These are phyloP conservation scores for Zhuqinia jingwanae DNA, from an alignment of 2,888 invertebrate species.

Conservation along the genomic window DNA sequence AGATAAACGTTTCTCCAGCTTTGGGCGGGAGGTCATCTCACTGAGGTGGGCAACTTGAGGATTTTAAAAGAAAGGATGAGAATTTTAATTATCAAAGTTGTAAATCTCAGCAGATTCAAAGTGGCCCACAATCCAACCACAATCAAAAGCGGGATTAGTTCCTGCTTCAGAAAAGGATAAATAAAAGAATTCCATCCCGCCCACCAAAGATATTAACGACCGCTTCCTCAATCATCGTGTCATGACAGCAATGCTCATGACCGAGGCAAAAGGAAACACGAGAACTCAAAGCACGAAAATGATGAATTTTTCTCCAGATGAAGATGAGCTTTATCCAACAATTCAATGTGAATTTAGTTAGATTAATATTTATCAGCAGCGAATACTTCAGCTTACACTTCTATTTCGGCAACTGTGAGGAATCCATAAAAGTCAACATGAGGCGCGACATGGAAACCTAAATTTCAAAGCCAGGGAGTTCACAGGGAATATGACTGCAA, in stretches of 20 bases:
- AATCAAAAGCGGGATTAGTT: background rate
- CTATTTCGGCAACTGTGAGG: constrained; percentile 81
- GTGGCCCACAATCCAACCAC: background rate
- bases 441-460: constrained; percentile 85
- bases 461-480: constrained; percentile 85
- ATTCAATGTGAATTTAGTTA: constrained; percentile 20
- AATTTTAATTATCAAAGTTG: background rate
- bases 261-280: constrained; percentile 87
- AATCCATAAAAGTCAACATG: constrained; percentile 84
- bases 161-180: background rate
- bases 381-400: constrained; percentile 83
- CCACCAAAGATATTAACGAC: background rate
- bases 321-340: constrained; percentile 55
- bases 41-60: background rate
- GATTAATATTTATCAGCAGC: background rate
- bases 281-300: constrained; percentile 84
- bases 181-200: background rate
- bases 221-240: constrained; percentile 82
- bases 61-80: background rate
- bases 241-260: constrained; percentile 87
- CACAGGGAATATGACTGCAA: constrained; percentile 85
- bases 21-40: too few relatives aligned
- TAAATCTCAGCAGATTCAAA: background rate
- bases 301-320: constrained; percentile 82
- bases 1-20: background rate